Percentiles rank a stretch among this genome's conserved stretches.
Evolutionary conservation across 2,888 invertebrate genomes (phyloP).

Genomic region (Dynastes maya): DNA sequence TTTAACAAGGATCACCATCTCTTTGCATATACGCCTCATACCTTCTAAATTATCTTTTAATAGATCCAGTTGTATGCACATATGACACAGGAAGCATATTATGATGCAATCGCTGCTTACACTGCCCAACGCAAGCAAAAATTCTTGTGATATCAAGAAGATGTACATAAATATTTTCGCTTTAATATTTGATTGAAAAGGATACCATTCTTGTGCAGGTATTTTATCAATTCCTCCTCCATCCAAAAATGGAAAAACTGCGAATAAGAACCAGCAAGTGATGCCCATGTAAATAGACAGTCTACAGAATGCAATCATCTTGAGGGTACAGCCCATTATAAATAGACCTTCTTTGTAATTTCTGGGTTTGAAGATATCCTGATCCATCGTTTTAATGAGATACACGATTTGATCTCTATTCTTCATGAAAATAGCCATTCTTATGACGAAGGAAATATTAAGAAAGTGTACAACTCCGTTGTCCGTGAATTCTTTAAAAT

Average conservation of each 20-base stretch:
- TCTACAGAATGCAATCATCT: constrained; percentile 3
- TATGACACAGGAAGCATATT: constrained; percentile 7
- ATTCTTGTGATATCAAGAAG: background rate
- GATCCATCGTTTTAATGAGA: constrained; percentile 5
- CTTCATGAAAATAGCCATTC: background rate
- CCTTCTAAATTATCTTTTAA: constrained; percentile 15
- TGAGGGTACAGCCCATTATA: background rate
- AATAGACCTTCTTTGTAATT: background rate
- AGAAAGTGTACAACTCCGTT: background rate
- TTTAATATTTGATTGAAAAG: background rate
- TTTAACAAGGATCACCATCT: background rate
- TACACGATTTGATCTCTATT: background rate
- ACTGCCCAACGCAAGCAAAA: background rate
- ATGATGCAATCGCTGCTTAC: constrained; percentile 22
- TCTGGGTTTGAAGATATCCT: constrained; percentile 8
- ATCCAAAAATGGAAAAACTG: background rate
- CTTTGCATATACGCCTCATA: background rate
- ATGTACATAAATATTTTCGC: background rate
- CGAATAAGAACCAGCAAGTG: background rate
- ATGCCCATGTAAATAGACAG: background rate
- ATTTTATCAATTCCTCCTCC: background rate
- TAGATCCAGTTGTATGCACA: constrained; percentile 21
- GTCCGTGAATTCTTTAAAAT: background rate
- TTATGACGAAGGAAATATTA: background rate
- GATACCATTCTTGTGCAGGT: constrained; percentile 1